Conservation (phyloP, 2,113 vertebrate species). For the Oophaga pumilio region DNA sequence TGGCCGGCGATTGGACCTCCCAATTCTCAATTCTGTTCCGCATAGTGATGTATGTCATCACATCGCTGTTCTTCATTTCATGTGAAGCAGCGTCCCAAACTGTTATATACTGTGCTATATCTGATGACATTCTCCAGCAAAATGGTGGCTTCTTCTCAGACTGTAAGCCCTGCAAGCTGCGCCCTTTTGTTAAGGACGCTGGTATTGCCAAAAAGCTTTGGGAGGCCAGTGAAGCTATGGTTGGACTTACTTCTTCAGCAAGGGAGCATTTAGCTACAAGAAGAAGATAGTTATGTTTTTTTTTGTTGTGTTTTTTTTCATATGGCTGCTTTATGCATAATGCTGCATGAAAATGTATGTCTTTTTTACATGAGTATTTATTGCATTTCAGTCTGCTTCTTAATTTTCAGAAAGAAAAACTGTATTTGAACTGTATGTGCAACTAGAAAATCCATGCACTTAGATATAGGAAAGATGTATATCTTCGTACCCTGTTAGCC, state of each 20-base stretch:
- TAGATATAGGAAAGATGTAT: no score
- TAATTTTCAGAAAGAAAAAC: background rate
- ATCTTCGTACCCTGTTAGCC: no score
- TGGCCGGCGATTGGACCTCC: conserved; percentile 74
- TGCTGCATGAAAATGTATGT: background rate
- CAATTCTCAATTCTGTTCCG: conserved; percentile 75
- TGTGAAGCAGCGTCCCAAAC: conserved; percentile 75
- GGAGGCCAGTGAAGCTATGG: conserved; percentile 79
- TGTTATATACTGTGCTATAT: conserved; percentile 75
- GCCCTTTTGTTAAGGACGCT: conserved; percentile 72
- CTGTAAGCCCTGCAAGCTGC: conserved; percentile 68
- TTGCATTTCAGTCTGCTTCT: background rate
- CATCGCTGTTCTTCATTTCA: conserved; percentile 77
- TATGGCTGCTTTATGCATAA: background rate
- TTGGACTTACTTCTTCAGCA: conserved; percentile 66
- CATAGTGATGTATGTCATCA: conserved; percentile 75
- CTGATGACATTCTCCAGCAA: conserved; percentile 69
- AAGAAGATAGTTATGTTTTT: conserved; percentile 2
- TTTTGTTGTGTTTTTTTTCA: background rate
- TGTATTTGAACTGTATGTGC: no score
- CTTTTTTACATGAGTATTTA: background rate
- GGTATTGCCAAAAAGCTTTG: conserved; percentile 79
- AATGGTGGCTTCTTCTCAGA: conserved; percentile 76
- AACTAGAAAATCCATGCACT: no score
- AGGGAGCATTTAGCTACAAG: conserved; percentile 35